Base-by-base conservation (phyloP, 2,888 invertebrate genomes). In the Cantharis lateralis region DNA sequence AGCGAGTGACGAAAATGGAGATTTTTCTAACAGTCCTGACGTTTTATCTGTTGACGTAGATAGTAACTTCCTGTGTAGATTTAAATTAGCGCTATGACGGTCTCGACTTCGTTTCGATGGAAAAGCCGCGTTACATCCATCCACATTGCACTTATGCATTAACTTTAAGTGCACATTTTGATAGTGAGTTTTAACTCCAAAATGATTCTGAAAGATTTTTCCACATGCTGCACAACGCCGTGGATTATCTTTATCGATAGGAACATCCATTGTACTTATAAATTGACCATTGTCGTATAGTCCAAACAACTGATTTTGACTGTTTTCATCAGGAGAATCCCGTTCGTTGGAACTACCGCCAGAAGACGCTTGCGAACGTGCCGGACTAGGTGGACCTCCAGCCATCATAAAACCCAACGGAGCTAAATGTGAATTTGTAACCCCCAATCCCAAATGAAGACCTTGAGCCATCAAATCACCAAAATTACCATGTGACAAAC, bases 141-240 rank as follows among this genome's bases (percentile, higher is more conserved):
- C 97, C 24, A 97, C 94, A 84, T 94, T 96, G 89, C 98, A 98
- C 86, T 95, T 96, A 89, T 98, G 98, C 95, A 97, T 96, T 78
- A 98, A 89, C 89, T 98, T 98, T 72, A 98, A 92, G 88, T 98
- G 98, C 10, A 96, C 95, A 88, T 96, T 98, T 90, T 97, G 97
- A 88, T 97, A 98, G 87, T 98, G 98, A 1, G 96, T 95, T 89
- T 97, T 98, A 20, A 98, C 93, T 70, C 96, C 95, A 86, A 97
- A 97, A 84, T 96, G 95, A 86, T 97, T 98, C 88, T 96, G 96
- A 88, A 98, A 98, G 85, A 95, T 92, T 89, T 97, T 97, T 9
- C 96, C 96, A 87, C 98, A 98, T 32, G 96, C 95, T 3, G 95
- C 93, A 88, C 98, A 98, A 83, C 95, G 93, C 61, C 95, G 91